Evolutionary conservation across 2,888 invertebrate genomes (phyloP).

Genomic region (Calliphora vomitoria): DNA sequence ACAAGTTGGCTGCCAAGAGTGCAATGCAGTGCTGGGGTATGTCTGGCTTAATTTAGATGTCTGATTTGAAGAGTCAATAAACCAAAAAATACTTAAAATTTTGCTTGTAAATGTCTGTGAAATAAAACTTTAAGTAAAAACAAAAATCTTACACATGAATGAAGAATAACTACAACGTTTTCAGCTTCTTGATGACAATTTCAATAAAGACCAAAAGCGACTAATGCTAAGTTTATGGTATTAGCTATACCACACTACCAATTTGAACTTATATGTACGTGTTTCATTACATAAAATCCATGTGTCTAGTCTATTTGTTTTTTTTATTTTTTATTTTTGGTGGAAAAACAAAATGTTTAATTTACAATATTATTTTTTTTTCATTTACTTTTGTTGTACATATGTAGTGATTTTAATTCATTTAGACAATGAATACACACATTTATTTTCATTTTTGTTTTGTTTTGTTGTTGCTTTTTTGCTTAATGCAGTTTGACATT

Average conservation of each 20-base stretch:
- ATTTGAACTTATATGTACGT: no score
- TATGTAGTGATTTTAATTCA: conserved; percentile 61
- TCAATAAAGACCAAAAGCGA: no score
- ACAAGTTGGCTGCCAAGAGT: not conserved
- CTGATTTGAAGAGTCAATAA: conserved; percentile 64
- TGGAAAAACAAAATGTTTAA: conserved; percentile 42
- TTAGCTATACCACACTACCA: no score
- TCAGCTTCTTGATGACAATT: no score
- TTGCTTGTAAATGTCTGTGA: not conserved
- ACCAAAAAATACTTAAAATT: conserved; percentile 37
- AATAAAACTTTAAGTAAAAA: not conserved
- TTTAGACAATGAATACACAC: conserved; percentile 64
- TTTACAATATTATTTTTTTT: conserved; percentile 27
- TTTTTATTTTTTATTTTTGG: not conserved
- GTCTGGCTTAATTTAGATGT: conserved; percentile 38
- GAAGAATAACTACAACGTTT: conserved; percentile 13
- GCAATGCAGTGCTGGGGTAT: not conserved
- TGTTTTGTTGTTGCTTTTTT: conserved; percentile 34
- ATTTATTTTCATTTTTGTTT: conserved; percentile 30
- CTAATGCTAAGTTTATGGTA: no score
- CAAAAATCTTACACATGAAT: conserved; percentile 23
- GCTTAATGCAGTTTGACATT: conserved; percentile 68
- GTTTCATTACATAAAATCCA: conserved; percentile 9
- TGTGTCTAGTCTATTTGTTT: not conserved
- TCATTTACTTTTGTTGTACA: conserved; percentile 16